Conservation (phyloP, 2,888 invertebrate genomes). For the Parnassius glacialis region DNA sequence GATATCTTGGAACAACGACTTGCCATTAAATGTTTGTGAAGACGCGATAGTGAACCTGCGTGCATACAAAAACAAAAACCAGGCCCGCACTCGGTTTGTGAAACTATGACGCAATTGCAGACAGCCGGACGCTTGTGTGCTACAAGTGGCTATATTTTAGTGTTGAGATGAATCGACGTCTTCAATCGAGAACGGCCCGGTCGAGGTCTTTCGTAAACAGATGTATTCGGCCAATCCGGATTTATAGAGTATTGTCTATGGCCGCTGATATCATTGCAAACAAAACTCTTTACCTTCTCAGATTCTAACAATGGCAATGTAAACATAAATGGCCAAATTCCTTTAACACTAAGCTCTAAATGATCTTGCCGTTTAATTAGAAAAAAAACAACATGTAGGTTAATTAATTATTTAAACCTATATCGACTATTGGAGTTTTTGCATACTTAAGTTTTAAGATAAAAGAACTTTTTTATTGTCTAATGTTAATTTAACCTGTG, state of each 20-base stretch:
- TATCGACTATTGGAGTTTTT: too few relatives aligned
- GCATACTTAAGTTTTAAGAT: too few relatives aligned
- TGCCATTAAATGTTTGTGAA: background rate
- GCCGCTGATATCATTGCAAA: background rate
- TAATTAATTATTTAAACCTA: too few relatives aligned
- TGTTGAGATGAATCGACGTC: constrained; percentile 29
- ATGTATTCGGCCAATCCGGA: background rate
- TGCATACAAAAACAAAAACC: constrained; percentile 16
- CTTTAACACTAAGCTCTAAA: constrained; percentile 12
- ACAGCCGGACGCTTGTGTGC: constrained; percentile 46
- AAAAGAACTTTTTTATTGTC: too few relatives aligned
- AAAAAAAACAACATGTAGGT: constrained; percentile 1
- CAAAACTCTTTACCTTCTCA: background rate
- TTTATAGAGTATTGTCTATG: background rate
- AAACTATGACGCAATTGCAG: constrained; percentile 49
- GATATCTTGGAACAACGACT: background rate
- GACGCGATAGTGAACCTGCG: background rate
- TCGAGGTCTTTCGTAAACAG: constrained; percentile 27
- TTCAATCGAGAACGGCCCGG: constrained; percentile 21
- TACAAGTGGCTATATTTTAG: constrained; percentile 55
- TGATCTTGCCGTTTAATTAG: constrained; percentile 9
- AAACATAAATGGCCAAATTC: constrained; percentile 4
- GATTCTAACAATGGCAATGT: constrained; percentile 1
- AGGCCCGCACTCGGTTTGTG: constrained; percentile 37
- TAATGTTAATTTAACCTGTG: too few relatives aligned